Percentiles rank a stretch among this genome's conserved stretches.
phyloP scores from a whole-genome alignment of 2,113 vertebrate species.

The Paralichthys olivaceus region DNA sequence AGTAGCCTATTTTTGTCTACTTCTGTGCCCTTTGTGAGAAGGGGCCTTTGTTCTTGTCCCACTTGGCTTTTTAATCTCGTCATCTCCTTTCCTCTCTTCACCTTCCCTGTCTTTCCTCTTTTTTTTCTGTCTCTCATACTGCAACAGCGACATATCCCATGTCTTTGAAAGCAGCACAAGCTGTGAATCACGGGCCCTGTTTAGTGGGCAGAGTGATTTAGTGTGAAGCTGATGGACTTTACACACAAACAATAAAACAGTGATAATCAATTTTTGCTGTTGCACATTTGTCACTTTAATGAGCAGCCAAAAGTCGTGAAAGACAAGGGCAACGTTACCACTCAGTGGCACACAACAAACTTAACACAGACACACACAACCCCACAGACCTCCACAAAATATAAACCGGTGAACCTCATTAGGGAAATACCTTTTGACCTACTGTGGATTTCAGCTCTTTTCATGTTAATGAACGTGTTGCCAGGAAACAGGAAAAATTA shows the following conservation, averaged over 20 bases:
- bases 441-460: conserved; percentile 14
- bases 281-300: conserved; percentile 72
- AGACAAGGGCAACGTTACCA: conserved; percentile 19
- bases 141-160: background rate
- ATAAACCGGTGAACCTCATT: conserved; percentile 46
- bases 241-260: conserved; percentile 40
- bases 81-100: background rate
- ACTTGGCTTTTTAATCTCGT: background rate
- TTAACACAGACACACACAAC: background rate
- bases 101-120: background rate
- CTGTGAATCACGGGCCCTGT: conserved; percentile 46
- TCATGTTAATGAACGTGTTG: conserved; percentile 43
- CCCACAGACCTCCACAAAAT: background rate
- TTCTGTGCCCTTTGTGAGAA: background rate
- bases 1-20: background rate
- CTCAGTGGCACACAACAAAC: background rate
- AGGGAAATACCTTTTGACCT: conserved; percentile 50
- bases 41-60: background rate
- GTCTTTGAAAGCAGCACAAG: conserved; percentile 23
- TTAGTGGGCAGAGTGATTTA: conserved; percentile 42
- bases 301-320: conserved; percentile 40
- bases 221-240: conserved; percentile 48
- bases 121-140: background rate
- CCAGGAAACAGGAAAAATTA: conserved; percentile 22
- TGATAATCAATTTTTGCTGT: conserved; percentile 50